phyloP scores from a whole-genome alignment of 92 coral and sea anemone genomes.

The Micromussa lordhowensis region DNA sequence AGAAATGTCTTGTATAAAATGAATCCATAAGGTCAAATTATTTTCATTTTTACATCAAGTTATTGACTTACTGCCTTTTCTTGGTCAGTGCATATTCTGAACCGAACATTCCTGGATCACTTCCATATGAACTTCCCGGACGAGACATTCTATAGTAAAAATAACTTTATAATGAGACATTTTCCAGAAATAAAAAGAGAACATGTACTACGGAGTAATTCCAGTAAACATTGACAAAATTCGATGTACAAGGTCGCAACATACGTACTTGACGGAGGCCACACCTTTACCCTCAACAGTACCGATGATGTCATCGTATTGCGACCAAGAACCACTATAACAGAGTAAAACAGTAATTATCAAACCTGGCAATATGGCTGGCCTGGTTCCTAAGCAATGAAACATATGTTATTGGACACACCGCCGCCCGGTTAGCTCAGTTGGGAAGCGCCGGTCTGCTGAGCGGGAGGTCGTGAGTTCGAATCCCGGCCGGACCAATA shows the following conservation, averaged over 20 bases:
- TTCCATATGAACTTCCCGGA: slow-evolving; percentile 73
- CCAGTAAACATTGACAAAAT: background rate
- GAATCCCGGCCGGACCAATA: no score
- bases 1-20: background rate
- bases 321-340: slow-evolving; percentile 76
- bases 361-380: no score
- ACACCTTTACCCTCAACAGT: slow-evolving; percentile 59
- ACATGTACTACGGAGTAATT: no score
- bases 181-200: background rate
- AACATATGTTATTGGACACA: no score
- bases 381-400: no score
- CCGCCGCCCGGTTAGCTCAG: no score
- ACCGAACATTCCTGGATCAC: slow-evolving; percentile 60
- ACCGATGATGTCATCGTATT: slow-evolving; percentile 70
- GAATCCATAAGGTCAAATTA: background rate
- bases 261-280: slow-evolving; percentile 74
- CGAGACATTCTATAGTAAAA: slow-evolving; percentile 62
- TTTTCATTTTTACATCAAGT: background rate
- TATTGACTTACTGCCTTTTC: slow-evolving; percentile 75
- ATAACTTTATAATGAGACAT: background rate
- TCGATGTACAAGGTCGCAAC: background rate
- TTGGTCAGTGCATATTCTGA: slow-evolving; percentile 71
- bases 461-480: no score
- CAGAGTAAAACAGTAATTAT: background rate
- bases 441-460: no score